These are phyloP conservation scores for Spinibarbus caldwelli DNA, from an alignment of 2,797 vertebrate genomes.

Conservation along the genomic window DNA sequence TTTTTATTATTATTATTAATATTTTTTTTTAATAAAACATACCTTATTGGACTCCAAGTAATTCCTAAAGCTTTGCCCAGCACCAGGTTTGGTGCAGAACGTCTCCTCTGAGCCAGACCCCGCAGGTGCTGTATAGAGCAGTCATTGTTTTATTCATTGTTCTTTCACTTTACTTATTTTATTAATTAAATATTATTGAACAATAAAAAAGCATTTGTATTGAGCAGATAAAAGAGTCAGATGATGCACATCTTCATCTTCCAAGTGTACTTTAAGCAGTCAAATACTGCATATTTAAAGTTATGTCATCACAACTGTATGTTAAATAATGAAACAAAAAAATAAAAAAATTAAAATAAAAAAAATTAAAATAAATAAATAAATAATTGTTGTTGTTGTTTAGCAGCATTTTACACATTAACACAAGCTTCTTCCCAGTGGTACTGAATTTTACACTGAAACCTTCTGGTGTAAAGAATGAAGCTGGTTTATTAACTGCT, in stretches of 20 bases:
- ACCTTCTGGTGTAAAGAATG: neutral
- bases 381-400: neutral
- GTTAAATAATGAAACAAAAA: neutral
- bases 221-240: neutral
- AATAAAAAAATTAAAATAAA: too few species aligned
- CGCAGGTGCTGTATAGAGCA: constrained; percentile 69
- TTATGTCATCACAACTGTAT: neutral
- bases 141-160: neutral
- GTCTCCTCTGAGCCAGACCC: constrained; percentile 72
- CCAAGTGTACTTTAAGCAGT: neutral
- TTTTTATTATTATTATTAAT: too few species aligned
- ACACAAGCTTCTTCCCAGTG: neutral
- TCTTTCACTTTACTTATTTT: neutral
- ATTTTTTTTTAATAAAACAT: neutral
- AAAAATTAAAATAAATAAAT: too few species aligned
- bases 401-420: neutral
- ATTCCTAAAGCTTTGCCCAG: constrained; percentile 77
- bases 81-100: constrained; percentile 76
- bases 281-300: neutral
- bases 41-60: constrained; percentile 78
- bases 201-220: neutral
- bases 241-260: neutral
- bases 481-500: neutral
- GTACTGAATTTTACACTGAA: neutral
- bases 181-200: neutral